Percentiles rank a stretch among this genome's conserved stretches.
phyloP scores from a whole-genome alignment of 1,140 invertebrate species.

The Chrysopa pallens region DNA sequence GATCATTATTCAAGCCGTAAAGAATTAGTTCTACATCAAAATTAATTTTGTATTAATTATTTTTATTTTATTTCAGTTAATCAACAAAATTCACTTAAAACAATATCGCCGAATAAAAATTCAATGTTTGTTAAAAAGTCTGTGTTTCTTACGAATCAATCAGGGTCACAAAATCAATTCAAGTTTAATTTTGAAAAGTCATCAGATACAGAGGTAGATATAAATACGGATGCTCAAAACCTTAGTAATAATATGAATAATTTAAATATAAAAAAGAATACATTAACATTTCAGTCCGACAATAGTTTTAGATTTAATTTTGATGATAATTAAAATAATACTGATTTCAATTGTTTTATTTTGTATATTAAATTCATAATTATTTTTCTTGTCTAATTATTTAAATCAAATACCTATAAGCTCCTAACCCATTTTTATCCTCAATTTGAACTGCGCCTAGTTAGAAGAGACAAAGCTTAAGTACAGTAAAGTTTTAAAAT shows the following conservation, averaged over 20 bases:
- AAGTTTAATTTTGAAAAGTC: slow-evolving; percentile 21
- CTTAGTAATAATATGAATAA: slow-evolving; percentile 2
- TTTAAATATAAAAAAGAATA: slow-evolving; percentile 2
- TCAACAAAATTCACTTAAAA: slow-evolving; percentile 24
- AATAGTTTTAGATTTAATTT: slow-evolving; percentile 35
- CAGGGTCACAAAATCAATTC: slow-evolving; percentile 21
- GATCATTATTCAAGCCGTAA: too few species aligned
- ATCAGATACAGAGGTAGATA: slow-evolving; percentile 4
- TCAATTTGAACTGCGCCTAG: too few species aligned
- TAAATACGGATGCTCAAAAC: slow-evolving; percentile 3
- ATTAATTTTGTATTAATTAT: too few species aligned
- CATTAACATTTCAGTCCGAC: slow-evolving; percentile 14
- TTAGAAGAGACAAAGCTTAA: too few species aligned
- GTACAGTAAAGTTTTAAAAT: too few species aligned
- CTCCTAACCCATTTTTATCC: too few species aligned
- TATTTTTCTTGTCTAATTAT: too few species aligned
- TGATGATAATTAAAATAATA: slow-evolving; percentile 7
- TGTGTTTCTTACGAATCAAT: slow-evolving; percentile 10
- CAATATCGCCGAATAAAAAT: slow-evolving; percentile 23
- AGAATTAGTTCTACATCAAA: too few species aligned
- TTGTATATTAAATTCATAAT: too few species aligned
- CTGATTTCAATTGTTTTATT: too few species aligned
- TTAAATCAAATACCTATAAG: too few species aligned
- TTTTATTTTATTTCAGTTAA: slow-evolving; percentile 11
- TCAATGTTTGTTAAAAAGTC: slow-evolving; percentile 36